Base-by-base conservation (phyloP, 2,113 vertebrate species). In the Sialia sialis region DNA sequence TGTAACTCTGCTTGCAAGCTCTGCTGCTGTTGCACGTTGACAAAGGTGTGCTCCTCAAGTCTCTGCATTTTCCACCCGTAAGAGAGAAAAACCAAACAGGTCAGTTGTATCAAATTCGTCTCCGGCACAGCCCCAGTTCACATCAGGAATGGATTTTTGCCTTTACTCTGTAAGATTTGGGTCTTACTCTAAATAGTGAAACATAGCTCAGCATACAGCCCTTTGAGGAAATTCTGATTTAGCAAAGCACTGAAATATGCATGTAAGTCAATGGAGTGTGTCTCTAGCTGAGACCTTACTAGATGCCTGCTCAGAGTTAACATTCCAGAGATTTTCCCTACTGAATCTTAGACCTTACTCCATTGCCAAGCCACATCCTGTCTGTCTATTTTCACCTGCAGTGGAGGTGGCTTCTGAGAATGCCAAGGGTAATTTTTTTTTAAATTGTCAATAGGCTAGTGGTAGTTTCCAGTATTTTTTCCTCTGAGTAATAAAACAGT, bases 151-250 rank as follows among this genome's bases (percentile, higher is more conserved):
- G 20, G 59, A 44, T 95, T 94, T 94, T 86, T 83, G 36, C 58
- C 43, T 67, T 88, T 88, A 62, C 87, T 62, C 5, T 69, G 8
- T 54, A 43, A 83, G 20, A 59, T 89, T 84, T 79, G 58, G 26
- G 52, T 77, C n/a, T 74, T 64, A 64, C 36, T 86, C 22, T 81
- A 77, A 67, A 52, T 10, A 67, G 60, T 78, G 64, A 88, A 86
- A 84, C 59, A 43, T 4, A 68, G 52, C 48, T 88, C 29, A 41
- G 49, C 66, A 30, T 38, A 58, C 25, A 67, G 49, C 34, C 51
- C 56, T 90, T 93, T 81, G 59, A 88, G 68, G 55, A 89, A 94
- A 83, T 77, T 86, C 78, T 92, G 93, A 90, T 95, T 96, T 74
- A 88, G 87, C 77, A 93, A 95, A 94, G 51, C 68, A 60, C 68